A percentile compares a stretch with the other conserved stretches of the same genome.
phyloP scores from a whole-genome alignment of 2,888 invertebrate genomes.

The Pardosa pseudoannulata region DNA sequence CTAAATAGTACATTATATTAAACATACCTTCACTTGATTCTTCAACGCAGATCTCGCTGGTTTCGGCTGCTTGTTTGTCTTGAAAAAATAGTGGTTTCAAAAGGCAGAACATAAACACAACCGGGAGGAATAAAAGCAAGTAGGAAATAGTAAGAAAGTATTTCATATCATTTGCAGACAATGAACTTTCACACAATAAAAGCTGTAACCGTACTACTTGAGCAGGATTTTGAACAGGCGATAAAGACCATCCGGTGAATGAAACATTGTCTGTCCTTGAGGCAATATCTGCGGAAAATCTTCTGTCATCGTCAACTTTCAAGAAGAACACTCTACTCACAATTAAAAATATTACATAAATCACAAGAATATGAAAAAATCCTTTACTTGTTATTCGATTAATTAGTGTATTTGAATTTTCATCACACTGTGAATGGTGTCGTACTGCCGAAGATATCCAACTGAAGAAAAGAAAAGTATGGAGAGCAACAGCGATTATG shows the following conservation, averaged over 20 bases:
- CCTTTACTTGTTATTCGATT: conserved; percentile 21
- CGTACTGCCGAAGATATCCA: conserved; percentile 19
- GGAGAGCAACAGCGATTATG: conserved; percentile 31
- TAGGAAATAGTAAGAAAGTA: conserved; percentile 33
- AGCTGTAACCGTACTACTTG: conserved; percentile 39
- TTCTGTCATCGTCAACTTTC: conserved; percentile 1
- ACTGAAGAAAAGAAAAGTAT: conserved; percentile 28
- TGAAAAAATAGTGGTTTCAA: neutral
- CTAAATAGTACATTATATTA: no score
- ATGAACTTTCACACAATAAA: conserved; percentile 42
- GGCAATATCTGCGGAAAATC: conserved; percentile 35
- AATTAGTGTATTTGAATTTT: neutral
- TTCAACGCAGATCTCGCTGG: neutral
- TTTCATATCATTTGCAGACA: conserved; percentile 11
- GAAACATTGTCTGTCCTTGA: conserved; percentile 21
- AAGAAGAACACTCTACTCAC: conserved; percentile 15
- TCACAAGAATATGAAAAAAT: neutral
- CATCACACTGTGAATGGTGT: neutral
- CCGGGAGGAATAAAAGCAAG: conserved; percentile 18
- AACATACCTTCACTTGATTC: neutral
- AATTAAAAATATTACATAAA: conserved; percentile 27
- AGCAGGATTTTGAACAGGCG: conserved; percentile 26
- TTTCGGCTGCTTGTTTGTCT: neutral
- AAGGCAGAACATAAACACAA: neutral
- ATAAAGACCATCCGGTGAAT: conserved; percentile 11